Percentiles rank a stretch among this genome's conserved stretches.
These are phyloP conservation scores for Acleris literana DNA, from an alignment of 2,888 invertebrate genomes.

Conservation along the genomic window DNA sequence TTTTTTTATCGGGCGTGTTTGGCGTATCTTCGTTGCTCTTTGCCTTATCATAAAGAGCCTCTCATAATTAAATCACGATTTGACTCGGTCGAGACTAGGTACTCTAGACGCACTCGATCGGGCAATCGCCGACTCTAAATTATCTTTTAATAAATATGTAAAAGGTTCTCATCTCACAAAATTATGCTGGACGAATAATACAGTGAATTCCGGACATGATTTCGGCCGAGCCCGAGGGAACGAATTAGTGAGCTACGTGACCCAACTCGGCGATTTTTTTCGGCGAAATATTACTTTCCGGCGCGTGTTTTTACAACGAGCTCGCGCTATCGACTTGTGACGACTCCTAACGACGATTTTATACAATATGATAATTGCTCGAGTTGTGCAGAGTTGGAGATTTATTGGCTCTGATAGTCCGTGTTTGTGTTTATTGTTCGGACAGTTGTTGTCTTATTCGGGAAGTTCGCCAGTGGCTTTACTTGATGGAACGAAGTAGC, in stretches of 20 bases:
- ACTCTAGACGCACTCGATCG: neutral
- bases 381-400: slow-evolving; percentile 38
- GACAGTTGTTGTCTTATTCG: slow-evolving; percentile 25
- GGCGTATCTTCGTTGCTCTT: too few relatives aligned
- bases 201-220: slow-evolving; percentile 73
- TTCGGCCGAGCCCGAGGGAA: slow-evolving; percentile 64
- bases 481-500: neutral
- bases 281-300: slow-evolving; percentile 53
- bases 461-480: slow-evolving; percentile 15
- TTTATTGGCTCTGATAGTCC: slow-evolving; percentile 30
- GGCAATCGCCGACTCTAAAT: slow-evolving; percentile 39
- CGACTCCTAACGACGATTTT: slow-evolving; percentile 77
- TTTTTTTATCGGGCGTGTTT: too few relatives aligned
- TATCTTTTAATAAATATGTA: slow-evolving; percentile 53
- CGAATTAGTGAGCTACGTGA: slow-evolving; percentile 78
- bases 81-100: neutral
- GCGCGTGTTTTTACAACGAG: slow-evolving; percentile 70
- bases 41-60: too few relatives aligned
- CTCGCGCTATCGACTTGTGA: slow-evolving; percentile 70
- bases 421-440: slow-evolving; percentile 25
- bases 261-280: slow-evolving; percentile 72
- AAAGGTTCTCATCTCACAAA: slow-evolving; percentile 52
- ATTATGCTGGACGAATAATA: slow-evolving; percentile 66
- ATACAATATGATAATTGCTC: slow-evolving; percentile 79
- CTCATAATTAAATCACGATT: too few relatives aligned